These are phyloP conservation scores for Pteropus rufus DNA, from an alignment of 2,797 vertebrate genomes.

Conservation along the genomic window DNA sequence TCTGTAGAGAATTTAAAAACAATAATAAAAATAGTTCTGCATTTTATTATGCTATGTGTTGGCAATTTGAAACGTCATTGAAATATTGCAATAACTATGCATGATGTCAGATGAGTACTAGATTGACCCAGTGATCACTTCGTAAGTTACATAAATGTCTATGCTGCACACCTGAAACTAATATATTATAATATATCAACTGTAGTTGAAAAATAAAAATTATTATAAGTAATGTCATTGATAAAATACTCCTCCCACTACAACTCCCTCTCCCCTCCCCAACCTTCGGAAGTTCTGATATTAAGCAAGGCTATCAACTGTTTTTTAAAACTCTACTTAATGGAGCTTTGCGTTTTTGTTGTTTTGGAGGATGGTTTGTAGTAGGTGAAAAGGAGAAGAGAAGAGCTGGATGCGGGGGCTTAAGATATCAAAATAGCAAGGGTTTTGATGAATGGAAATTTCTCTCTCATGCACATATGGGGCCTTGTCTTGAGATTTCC, in stretches of 20 bases:
- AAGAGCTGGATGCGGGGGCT: not conserved
- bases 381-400: not conserved
- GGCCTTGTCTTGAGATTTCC: not conserved
- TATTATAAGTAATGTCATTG: not conserved
- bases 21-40: slow-evolving; percentile 67
- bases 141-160: too few species aligned
- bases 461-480: not conserved
- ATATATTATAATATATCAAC: too few species aligned
- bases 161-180: too few species aligned
- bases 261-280: not conserved
- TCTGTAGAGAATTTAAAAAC: slow-evolving; percentile 54
- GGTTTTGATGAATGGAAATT: not conserved
- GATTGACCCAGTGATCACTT: too few species aligned
- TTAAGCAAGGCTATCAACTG: slow-evolving; percentile 28
- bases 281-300: not conserved
- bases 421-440: not conserved
- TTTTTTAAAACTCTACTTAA: not conserved
- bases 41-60: slow-evolving; percentile 57
- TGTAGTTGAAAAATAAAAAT: too few species aligned
- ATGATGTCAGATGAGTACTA: too few species aligned
- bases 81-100: not conserved
- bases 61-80: slow-evolving; percentile 58
- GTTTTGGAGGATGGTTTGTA: not conserved
- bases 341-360: not conserved
- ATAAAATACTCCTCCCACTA: slow-evolving; percentile 54